phyloP scores from a whole-genome alignment of 1,140 invertebrate species.

The Spodoptera frugiperda region DNA sequence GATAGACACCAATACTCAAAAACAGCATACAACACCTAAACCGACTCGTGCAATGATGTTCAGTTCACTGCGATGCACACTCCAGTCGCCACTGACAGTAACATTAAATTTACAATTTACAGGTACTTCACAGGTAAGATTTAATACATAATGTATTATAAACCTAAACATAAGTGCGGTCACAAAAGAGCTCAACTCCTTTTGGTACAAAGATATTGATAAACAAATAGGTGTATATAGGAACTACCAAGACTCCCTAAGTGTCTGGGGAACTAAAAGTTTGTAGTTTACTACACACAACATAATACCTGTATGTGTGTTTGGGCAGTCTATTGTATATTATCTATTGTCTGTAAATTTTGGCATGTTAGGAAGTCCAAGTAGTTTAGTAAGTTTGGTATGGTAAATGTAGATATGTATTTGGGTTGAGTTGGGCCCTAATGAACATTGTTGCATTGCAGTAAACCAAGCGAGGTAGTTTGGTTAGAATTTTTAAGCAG shows the following conservation, averaged over 20 bases:
- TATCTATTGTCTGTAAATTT: constrained; percentile 44
- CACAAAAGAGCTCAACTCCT: constrained; percentile 80
- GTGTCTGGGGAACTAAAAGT: constrained; percentile 21
- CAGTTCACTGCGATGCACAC: constrained; percentile 83
- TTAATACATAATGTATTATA: constrained; percentile 82
- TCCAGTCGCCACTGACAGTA: constrained; percentile 68
- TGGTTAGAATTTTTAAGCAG: constrained; percentile 86
- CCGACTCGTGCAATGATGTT: constrained; percentile 60
- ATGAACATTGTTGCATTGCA: constrained; percentile 82
- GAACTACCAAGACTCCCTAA: constrained; percentile 44
- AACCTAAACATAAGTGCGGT: constrained; percentile 79
- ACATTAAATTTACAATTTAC: constrained; percentile 84
- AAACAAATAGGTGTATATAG: constrained; percentile 52
- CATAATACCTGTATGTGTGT: constrained; percentile 32
- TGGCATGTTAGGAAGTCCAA: constrained; percentile 38
- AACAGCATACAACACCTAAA: constrained; percentile 80
- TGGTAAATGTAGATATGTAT: constrained; percentile 67
- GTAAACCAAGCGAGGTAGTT: constrained; percentile 75
- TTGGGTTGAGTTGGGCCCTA: constrained; percentile 76
- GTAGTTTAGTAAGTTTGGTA: constrained; percentile 49
- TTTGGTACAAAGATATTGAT: constrained; percentile 68
- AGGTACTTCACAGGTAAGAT: constrained; percentile 84
- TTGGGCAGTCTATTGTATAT: constrained; percentile 49
- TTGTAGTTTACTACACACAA: constrained; percentile 8
- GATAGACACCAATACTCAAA: constrained; percentile 79